Evolutionary conservation across 2,113 vertebrate genomes (phyloP).

Genomic region (Silurus meridionalis): DNA sequence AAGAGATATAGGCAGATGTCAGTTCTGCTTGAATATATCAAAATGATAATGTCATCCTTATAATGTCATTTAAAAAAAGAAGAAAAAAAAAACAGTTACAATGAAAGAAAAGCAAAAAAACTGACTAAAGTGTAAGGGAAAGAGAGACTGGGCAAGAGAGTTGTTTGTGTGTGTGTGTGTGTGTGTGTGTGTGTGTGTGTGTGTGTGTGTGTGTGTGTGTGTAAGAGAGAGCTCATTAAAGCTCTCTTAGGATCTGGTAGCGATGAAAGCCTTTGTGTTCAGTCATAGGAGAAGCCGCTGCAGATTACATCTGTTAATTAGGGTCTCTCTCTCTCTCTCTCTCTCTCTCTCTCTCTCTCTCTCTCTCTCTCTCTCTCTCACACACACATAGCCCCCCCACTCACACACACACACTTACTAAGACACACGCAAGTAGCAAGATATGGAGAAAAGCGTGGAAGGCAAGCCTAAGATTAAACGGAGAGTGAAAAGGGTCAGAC

Average conservation of each 20-base stretch:
- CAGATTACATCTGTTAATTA: slow-evolving; percentile 30
- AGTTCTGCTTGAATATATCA: neutral
- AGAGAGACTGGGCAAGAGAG: neutral
- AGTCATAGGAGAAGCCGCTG: slow-evolving; percentile 21
- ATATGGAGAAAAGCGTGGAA: neutral
- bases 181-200: slow-evolving; percentile 27
- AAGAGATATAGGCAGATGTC: neutral
- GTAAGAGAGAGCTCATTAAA: slow-evolving; percentile 13
- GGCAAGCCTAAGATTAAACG: neutral
- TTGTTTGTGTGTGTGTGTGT: neutral
- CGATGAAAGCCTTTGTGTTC: slow-evolving; percentile 19
- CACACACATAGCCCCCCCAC: neutral
- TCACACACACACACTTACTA: neutral
- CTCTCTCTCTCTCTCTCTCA: too few species aligned
- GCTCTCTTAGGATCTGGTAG: slow-evolving; percentile 3
- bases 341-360: neutral
- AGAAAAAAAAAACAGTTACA: neutral
- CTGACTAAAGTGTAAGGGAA: neutral
- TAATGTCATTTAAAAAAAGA: neutral
- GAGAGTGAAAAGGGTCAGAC: neutral
- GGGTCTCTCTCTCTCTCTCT: slow-evolving; percentile 13
- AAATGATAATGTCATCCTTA: neutral
- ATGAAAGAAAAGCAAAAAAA: neutral
- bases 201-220: slow-evolving; percentile 11
- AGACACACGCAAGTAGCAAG: neutral